These are phyloP conservation scores for Coreoperca whiteheadi DNA, from an alignment of 2,113 vertebrate genomes.

Conservation along the genomic window DNA sequence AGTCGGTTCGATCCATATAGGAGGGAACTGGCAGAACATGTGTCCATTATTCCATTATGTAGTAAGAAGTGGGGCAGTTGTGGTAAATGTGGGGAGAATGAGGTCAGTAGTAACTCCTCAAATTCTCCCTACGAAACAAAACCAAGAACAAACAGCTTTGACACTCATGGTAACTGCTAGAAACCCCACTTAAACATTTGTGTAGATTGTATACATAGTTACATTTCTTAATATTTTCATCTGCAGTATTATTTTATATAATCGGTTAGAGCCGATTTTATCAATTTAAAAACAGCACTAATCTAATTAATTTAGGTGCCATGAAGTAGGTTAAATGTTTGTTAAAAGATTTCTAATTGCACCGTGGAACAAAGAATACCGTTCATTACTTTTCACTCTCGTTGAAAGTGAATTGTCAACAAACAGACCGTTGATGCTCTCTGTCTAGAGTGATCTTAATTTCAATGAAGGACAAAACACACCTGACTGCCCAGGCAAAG, in stretches of 20 bases:
- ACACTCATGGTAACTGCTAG: not conserved
- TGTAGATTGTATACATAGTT: not conserved
- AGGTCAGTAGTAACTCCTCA: not conserved
- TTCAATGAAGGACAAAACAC: not conserved
- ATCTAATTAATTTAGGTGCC: not conserved
- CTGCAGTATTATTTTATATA: not conserved
- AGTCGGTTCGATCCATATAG: not conserved
- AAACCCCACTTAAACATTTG: not conserved
- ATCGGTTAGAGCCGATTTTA: too few species aligned
- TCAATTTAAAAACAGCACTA: slow-evolving; percentile 9
- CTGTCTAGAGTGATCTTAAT: not conserved
- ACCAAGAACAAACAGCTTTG: too few species aligned
- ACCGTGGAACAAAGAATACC: not conserved
- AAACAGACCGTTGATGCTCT: not conserved
- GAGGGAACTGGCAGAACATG: not conserved
- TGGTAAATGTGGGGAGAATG: not conserved
- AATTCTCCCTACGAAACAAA: not conserved
- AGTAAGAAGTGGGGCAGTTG: not conserved
- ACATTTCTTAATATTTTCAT: not conserved
- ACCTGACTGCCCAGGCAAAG: not conserved
- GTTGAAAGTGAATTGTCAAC: not conserved
- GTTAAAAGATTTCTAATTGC: not conserved
- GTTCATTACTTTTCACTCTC: not conserved
- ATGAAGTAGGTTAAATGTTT: not conserved
- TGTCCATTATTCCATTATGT: not conserved